A percentile compares a stretch with the other conserved stretches of the same genome.
Evolutionary conservation across 1,140 invertebrate species (phyloP).

Genomic region (Leptinotarsa texana): DNA sequence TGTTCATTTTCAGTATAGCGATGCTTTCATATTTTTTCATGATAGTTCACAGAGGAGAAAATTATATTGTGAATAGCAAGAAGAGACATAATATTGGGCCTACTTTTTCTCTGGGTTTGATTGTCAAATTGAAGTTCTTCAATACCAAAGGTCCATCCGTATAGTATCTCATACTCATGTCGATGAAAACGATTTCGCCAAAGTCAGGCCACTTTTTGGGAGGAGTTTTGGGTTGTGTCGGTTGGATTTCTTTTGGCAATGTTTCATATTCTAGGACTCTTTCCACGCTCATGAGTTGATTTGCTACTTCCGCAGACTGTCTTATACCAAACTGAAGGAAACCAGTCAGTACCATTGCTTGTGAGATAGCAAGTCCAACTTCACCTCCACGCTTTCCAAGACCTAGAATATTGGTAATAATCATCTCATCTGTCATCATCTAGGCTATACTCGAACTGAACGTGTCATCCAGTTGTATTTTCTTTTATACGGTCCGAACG

Average conservation of each 20-base stretch:
- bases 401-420: constrained; percentile 15
- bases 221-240: constrained; percentile 8
- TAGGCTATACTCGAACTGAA: too few species aligned
- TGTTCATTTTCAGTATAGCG: too few species aligned
- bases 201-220: constrained; percentile 52
- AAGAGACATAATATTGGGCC: constrained; percentile 51
- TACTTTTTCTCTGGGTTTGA: constrained; percentile 54
- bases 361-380: constrained; percentile 28
- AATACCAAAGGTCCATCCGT: constrained; percentile 60
- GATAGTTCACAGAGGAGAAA: too few species aligned
- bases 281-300: constrained; percentile 30
- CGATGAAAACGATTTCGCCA: constrained; percentile 58
- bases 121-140: background rate
- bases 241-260: constrained; percentile 23
- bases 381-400: constrained; percentile 21
- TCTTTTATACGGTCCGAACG: too few species aligned
- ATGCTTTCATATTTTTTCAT: too few species aligned
- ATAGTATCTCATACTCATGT: constrained; percentile 62
- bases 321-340: constrained; percentile 27
- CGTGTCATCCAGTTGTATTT: too few species aligned
- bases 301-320: constrained; percentile 24
- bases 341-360: constrained; percentile 23
- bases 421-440: too few species aligned
- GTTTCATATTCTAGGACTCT: constrained; percentile 27
- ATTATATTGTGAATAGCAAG: too few species aligned